Percentiles rank a stretch among this genome's conserved stretches.
phyloP scores from a whole-genome alignment of 2,797 vertebrate species.

The Morus bassanus region DNA sequence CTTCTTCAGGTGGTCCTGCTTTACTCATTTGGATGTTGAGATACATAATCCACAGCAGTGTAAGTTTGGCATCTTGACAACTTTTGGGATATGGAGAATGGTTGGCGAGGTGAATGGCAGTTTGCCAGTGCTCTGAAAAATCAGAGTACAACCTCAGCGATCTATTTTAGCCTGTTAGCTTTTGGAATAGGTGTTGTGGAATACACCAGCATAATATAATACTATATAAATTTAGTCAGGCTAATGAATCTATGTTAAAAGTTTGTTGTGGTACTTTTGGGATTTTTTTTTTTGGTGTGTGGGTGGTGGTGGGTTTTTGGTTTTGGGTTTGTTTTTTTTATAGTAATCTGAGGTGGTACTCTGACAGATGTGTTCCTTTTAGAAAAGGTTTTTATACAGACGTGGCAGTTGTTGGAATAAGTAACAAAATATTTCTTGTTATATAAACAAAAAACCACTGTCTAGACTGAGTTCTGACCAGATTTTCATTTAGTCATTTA shows the following conservation, averaged over 20 bases:
- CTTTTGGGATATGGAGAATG: background rate
- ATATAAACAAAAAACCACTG: background rate
- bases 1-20: background rate
- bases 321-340: background rate
- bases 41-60: background rate
- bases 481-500: background rate
- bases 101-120: background rate
- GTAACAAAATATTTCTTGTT: background rate
- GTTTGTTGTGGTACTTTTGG: background rate
- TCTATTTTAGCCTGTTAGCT: background rate
- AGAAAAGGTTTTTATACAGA: background rate
- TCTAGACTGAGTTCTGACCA: background rate
- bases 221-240: background rate
- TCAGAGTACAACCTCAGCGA: background rate
- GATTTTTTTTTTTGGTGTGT: background rate
- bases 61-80: background rate
- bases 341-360: background rate
- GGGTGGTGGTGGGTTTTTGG: too few species aligned
- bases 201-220: background rate
- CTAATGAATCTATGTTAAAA: background rate
- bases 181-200: background rate
- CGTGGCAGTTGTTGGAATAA: background rate
- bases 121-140: background rate
- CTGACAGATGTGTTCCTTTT: background rate
- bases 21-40: background rate